phyloP scores from a whole-genome alignment of 2,888 invertebrate genomes.

The Trissoscelio sp. region DNA sequence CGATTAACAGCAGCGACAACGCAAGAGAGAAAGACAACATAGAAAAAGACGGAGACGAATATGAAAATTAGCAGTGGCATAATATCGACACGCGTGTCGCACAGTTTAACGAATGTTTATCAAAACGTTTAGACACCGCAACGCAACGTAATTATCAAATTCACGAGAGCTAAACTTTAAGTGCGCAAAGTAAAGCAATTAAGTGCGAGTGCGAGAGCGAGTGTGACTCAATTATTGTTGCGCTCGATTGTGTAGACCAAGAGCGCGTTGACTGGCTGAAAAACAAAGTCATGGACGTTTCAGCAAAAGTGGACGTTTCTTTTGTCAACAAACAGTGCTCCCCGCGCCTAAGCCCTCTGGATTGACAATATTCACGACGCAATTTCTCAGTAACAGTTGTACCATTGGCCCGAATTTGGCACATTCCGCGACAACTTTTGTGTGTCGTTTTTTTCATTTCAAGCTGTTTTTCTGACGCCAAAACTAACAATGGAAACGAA shows the following conservation, averaged over 20 bases:
- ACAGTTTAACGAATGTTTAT: constrained; percentile 32
- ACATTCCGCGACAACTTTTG: neutral
- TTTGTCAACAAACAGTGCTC: constrained; percentile 38
- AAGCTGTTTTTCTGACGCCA: neutral
- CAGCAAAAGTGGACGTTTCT: constrained; percentile 10
- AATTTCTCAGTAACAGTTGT: neutral
- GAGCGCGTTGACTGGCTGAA: constrained; percentile 28
- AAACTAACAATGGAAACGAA: constrained; percentile 36
- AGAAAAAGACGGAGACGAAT: constrained; percentile 26
- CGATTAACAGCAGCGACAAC: constrained; percentile 3
- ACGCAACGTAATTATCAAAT: too few relatives aligned
- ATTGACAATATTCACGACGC: neutral
- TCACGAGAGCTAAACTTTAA: too few relatives aligned
- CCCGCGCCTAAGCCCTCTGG: neutral
- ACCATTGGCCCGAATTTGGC: neutral
- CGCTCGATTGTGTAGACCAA: neutral
- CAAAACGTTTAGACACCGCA: neutral
- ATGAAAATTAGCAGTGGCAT: constrained; percentile 38
- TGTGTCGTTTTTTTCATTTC: neutral
- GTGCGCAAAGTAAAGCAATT: too few relatives aligned
- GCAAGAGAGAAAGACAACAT: constrained; percentile 1
- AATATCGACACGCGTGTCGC: constrained; percentile 43
- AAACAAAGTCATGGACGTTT: constrained; percentile 50
- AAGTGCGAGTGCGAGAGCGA: neutral
- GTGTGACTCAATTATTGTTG: neutral